Evolutionary conservation across 2,113 vertebrate species (phyloP), one percentile per base, ranked within the genome.

Genomic region (Bos javanicus): DNA sequence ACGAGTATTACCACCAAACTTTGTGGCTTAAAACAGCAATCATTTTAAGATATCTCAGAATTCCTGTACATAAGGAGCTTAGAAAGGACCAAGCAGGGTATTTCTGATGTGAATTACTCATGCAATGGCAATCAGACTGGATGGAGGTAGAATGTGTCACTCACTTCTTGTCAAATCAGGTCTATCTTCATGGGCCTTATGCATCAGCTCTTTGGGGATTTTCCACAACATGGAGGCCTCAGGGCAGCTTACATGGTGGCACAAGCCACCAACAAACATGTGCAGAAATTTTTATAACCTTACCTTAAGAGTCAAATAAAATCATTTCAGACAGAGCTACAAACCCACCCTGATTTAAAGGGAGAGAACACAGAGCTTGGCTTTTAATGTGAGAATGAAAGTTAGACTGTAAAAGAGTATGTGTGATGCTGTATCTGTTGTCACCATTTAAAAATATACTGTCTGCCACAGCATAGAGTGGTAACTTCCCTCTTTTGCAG

Each of bases 361-460:
- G 43, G 43, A 60, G 4, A 28, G 6, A 90, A 33, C 5, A 17
- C 8, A 28, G 6, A 11, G 19, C 17, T 17, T n/a, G 12, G 28
- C 48, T 57, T 19, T 56, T 48, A 82, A 91, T 3, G 30, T 2
- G 56, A 52, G 2, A 43, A 9, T 57, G 11, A 48, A 95, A 11
- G 0, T 23, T 17, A 3, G 43, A 11, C 1, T n/a, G 0, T 5
- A 17, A 13, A 62, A 39, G 25, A 56, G 14, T 14, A 36, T 23
- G 13, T 39, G 14, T 43, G 10, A 16, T 36, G 2, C 30, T 11
- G 26, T 28, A 26, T 36, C 19, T 52, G 5, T 54, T 12, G 4
- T 67, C 43, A 30, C 6, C 13, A 4, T 36, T 74, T 36, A 92
- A 21, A 12, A 88, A 33, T 39, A 43, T 10, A 17, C 10, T 30